Evolutionary conservation across 2,797 vertebrate species (phyloP).

Genomic region (Discoglossus pictus): DNA sequence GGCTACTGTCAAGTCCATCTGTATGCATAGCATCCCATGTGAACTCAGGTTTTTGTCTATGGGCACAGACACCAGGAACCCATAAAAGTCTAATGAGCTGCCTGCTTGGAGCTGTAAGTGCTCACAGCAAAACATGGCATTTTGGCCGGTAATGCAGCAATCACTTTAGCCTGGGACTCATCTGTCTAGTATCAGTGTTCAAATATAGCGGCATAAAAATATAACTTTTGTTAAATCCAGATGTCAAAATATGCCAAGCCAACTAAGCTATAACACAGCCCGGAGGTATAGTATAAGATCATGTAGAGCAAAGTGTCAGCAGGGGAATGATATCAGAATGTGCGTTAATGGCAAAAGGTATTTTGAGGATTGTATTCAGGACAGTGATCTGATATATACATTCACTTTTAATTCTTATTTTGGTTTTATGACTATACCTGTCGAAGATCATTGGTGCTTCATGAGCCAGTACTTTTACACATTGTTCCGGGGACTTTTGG

Average conservation of each 20-base stretch:
- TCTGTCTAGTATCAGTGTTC: conserved; percentile 35
- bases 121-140: conserved; percentile 34
- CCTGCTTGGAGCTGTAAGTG: conserved; percentile 35
- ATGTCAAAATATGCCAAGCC: conserved; percentile 37
- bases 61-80: conserved; percentile 29
- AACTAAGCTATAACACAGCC: conserved; percentile 13
- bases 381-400: not conserved
- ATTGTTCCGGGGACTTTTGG: too few relatives aligned
- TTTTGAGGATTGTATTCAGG: not conserved
- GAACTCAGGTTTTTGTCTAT: conserved; percentile 37
- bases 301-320: conserved; percentile 4
- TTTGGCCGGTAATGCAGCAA: conserved; percentile 15
- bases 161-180: conserved; percentile 34
- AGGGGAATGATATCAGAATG: conserved; percentile 3
- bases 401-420: too few relatives aligned
- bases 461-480: too few relatives aligned
- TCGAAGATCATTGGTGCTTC: too few relatives aligned
- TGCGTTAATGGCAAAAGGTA: conserved; percentile 8
- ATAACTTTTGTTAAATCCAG: conserved; percentile 35
- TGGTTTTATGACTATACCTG: not conserved
- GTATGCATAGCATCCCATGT: conserved; percentile 22
- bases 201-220: conserved; percentile 17
- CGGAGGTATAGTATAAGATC: conserved; percentile 3
- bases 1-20: conserved; percentile 47
- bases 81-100: conserved; percentile 40